Conservation (phyloP, 1,140 invertebrate species). For the Druon quercuslanigerum region DNA sequence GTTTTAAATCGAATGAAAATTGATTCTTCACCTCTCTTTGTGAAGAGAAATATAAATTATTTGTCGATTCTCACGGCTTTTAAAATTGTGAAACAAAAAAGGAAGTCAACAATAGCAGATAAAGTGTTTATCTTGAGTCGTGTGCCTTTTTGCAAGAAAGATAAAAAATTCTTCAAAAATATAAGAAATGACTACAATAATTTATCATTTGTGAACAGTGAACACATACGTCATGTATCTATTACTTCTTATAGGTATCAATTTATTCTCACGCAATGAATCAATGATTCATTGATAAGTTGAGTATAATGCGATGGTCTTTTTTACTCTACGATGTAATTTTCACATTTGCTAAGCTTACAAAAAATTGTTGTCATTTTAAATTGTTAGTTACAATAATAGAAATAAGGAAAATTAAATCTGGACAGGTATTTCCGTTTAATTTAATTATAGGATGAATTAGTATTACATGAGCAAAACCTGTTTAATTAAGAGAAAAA, state of each 20-base stretch:
- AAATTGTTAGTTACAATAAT: not conserved
- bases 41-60: no score
- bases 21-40: no score
- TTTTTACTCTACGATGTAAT: not conserved
- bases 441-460: no score
- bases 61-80: no score
- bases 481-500: no score
- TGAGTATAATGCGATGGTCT: not conserved
- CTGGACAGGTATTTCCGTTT: no score
- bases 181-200: conserved; percentile 2
- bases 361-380: not conserved
- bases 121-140: conserved; percentile 14
- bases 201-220: conserved; percentile 24
- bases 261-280: conserved; percentile 18
- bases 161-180: conserved; percentile 18
- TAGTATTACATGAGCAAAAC: no score
- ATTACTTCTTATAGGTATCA: not conserved
- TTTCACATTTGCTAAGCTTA: no score
- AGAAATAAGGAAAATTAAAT: no score
- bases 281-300: conserved; percentile 13
- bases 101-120: not conserved
- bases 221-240: conserved; percentile 2
- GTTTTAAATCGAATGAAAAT: no score
- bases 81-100: no score
- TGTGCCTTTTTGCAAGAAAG: not conserved